Conservation (phyloP, 2,797 vertebrate genomes). For the Thalassophryne amazonica region DNA sequence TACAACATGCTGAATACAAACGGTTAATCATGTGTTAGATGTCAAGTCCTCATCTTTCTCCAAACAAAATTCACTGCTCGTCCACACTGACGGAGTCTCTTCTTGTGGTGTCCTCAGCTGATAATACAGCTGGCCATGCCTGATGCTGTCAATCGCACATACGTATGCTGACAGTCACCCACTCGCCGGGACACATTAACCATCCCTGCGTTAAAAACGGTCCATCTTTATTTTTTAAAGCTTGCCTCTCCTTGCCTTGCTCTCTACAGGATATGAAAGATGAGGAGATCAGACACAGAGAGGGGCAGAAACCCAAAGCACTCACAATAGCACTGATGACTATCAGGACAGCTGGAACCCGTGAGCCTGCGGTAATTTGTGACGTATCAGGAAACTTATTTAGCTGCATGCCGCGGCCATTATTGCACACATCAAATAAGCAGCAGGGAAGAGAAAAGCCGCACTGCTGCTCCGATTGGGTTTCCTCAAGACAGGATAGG, state of each 20-base stretch:
- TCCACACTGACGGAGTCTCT: background rate
- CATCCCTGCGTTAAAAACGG: constrained; percentile 41
- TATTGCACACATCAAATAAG: constrained; percentile 26
- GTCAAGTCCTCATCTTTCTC: too few relatives aligned
- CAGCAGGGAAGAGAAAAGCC: background rate
- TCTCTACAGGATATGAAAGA: constrained; percentile 76
- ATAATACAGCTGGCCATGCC: constrained; percentile 1
- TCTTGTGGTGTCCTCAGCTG: background rate
- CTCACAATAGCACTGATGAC: constrained; percentile 55
- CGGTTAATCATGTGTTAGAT: too few relatives aligned
- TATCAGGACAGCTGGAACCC: constrained; percentile 34
- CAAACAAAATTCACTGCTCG: too few relatives aligned
- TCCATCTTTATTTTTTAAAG: constrained; percentile 24
- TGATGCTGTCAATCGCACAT: background rate
- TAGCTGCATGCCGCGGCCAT: constrained; percentile 6
- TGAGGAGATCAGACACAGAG: constrained; percentile 57
- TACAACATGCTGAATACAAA: too few relatives aligned
- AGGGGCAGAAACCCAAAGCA: constrained; percentile 27
- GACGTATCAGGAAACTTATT: constrained; percentile 36
- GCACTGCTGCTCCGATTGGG: background rate
- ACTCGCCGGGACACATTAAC: constrained; percentile 32
- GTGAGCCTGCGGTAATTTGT: constrained; percentile 15
- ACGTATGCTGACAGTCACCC: background rate
- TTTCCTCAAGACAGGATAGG: background rate
- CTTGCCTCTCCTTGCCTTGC: constrained; percentile 12